phyloP scores from a whole-genome alignment of 2,113 vertebrate species.

The Xenopus laevis region DNA sequence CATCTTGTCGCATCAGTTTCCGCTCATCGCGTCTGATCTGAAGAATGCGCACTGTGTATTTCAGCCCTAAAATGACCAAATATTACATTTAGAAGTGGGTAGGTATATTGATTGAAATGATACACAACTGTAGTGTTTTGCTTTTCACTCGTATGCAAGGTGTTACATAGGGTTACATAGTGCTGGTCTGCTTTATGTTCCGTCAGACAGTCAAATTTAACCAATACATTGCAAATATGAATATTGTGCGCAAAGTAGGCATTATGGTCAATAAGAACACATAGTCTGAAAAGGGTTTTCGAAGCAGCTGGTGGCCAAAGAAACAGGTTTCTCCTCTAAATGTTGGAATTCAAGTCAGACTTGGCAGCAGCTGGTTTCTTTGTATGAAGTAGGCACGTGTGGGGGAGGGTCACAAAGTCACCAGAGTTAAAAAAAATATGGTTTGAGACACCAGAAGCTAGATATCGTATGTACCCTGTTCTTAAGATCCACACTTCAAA shows the following conservation, averaged over 20 bases:
- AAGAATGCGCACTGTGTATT: too few relatives aligned
- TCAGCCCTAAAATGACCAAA: background rate
- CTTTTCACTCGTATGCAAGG: background rate
- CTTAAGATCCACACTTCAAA: background rate
- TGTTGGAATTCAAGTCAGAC: background rate
- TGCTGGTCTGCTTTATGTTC: background rate
- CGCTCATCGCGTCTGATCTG: too few relatives aligned
- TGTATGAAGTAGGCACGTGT: background rate
- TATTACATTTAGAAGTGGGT: too few relatives aligned
- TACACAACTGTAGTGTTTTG: background rate
- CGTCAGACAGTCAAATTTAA: background rate
- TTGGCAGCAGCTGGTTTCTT: background rate
- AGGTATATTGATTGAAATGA: background rate
- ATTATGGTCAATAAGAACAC: background rate
- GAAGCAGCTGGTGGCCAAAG: background rate
- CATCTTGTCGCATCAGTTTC: too few relatives aligned
- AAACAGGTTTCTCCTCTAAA: background rate
- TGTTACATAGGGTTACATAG: background rate
- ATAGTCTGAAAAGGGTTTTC: background rate
- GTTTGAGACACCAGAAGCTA: background rate
- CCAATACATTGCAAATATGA: background rate
- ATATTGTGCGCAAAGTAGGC: background rate
- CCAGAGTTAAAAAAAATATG: background rate
- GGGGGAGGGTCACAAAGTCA: background rate
- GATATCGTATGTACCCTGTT: background rate